A percentile compares a stretch with the other conserved stretches of the same genome.
These are phyloP conservation scores for Tokudaia muenninki DNA, from an alignment of 2,797 vertebrate species.

Conservation along the genomic window DNA sequence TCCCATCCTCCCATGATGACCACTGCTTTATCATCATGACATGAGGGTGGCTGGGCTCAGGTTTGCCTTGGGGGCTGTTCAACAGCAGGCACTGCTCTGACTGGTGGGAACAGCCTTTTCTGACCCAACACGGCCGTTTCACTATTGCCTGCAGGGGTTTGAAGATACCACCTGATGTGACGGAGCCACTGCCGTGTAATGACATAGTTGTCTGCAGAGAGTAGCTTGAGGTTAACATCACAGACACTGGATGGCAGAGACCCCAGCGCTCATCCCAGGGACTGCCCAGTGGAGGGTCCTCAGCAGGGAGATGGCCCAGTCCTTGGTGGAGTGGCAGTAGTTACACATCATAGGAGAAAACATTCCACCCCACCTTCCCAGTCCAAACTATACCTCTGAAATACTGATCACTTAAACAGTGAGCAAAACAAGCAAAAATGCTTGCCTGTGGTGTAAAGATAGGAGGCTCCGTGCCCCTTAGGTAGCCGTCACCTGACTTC, in stretches of 20 bases:
- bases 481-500: not conserved
- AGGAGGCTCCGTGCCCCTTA: rapidly evolving
- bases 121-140: not conserved
- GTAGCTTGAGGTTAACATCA: not conserved
- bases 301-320: rapidly evolving
- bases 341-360: not conserved
- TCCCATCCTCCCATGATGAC: rapidly evolving
- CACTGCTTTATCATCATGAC: not conserved
- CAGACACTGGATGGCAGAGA: not conserved
- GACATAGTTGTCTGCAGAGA: not conserved
- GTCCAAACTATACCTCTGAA: not conserved
- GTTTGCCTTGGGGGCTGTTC: not conserved
- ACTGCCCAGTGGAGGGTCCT: not conserved
- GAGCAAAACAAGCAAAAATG: not conserved
- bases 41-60: not conserved
- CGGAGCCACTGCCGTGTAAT: too few relatives aligned
- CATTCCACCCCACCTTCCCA: not conserved
- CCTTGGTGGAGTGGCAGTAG: not conserved
- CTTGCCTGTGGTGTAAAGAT: not conserved
- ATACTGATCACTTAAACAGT: rapidly evolving
- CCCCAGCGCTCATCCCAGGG: not conserved
- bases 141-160: too few relatives aligned
- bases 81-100: not conserved
- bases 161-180: not conserved
- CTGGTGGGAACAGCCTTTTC: not conserved